phyloP scores from a whole-genome alignment of 2,113 vertebrate species.

The Ramphastos sulfuratus region DNA sequence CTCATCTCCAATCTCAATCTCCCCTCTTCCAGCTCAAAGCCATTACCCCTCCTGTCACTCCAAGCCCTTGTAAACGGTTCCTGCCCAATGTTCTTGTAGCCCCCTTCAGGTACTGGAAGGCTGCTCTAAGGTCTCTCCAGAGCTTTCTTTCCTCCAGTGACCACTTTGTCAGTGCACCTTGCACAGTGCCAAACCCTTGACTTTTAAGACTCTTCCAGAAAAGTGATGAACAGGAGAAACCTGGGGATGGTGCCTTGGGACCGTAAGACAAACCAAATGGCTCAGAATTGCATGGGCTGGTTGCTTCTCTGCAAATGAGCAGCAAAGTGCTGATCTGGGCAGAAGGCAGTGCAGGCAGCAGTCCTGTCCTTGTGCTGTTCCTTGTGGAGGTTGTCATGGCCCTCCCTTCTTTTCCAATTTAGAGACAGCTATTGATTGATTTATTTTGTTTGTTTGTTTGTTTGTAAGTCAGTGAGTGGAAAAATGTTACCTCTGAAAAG shows the following conservation, averaged over 20 bases:
- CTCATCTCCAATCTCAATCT: too few species aligned
- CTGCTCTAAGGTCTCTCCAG: too few species aligned
- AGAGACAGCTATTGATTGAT: not conserved
- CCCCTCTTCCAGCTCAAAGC: too few species aligned
- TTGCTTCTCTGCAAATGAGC: not conserved
- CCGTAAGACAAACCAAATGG: not conserved
- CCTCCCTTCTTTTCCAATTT: not conserved
- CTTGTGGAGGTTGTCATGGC: not conserved
- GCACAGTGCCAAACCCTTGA: not conserved
- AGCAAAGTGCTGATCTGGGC: not conserved
- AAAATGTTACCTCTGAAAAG: not conserved
- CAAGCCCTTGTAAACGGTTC: too few species aligned
- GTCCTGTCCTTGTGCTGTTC: not conserved
- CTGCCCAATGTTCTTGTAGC: too few species aligned
- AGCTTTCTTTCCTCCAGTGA: not conserved
- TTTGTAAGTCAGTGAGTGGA: not conserved
- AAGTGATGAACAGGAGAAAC: not conserved
- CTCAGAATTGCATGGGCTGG: not conserved
- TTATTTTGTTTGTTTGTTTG: not conserved
- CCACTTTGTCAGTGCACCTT: not conserved
- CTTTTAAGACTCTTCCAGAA: not conserved
- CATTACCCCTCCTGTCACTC: too few species aligned
- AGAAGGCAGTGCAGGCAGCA: not conserved
- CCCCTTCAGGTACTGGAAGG: too few species aligned
- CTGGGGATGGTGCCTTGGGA: not conserved